These are phyloP conservation scores for Scolopax mira DNA, from an alignment of 2,113 vertebrate species.

Conservation along the genomic window DNA sequence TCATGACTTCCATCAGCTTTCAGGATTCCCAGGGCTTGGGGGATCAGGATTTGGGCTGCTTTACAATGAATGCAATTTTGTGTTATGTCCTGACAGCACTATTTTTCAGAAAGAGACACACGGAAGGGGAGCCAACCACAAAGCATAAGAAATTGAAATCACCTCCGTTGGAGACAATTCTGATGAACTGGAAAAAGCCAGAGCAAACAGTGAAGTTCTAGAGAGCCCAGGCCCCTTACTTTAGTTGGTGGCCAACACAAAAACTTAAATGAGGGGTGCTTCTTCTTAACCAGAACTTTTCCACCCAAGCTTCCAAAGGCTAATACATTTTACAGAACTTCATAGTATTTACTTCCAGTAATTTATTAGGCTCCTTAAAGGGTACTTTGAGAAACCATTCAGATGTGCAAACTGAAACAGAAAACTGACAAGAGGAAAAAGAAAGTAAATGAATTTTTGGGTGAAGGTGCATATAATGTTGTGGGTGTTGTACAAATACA, in stretches of 20 bases:
- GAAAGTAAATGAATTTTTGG: neutral
- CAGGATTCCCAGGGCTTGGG: neutral
- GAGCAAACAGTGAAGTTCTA: neutral
- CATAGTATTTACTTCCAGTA: neutral
- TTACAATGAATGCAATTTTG: neutral
- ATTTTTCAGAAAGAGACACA: neutral
- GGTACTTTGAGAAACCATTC: neutral
- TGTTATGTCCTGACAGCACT: neutral
- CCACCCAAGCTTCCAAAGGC: neutral
- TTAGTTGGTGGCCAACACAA: neutral
- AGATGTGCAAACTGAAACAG: neutral
- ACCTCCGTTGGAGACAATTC: neutral
- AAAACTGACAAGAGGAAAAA: neutral
- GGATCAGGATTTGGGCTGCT: neutral
- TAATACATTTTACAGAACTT: neutral
- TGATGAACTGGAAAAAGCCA: neutral
- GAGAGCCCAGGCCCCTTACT: neutral
- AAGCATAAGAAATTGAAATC: neutral
- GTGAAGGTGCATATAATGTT: accelerated
- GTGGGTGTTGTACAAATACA: neutral
- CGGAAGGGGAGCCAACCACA: neutral
- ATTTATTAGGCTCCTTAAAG: neutral
- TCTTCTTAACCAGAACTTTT: neutral
- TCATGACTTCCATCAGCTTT: neutral
- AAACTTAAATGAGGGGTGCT: neutral